These are phyloP conservation scores for Ostrea denselamellosa DNA, from an alignment of 1,140 invertebrate genomes.

Conservation along the genomic window DNA sequence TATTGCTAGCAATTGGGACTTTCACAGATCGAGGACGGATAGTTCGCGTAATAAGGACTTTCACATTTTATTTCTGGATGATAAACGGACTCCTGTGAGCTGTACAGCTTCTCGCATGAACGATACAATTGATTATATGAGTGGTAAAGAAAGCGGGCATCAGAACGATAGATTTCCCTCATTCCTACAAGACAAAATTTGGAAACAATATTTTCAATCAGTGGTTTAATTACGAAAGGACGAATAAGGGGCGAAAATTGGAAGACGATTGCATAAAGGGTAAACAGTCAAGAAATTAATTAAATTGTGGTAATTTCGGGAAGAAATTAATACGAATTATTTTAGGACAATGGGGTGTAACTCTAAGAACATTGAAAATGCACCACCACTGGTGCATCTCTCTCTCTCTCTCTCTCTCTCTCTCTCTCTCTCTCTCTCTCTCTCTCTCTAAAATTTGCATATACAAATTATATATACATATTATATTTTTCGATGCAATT, in stretches of 20 bases:
- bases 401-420: too few relatives aligned
- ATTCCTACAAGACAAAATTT: background rate
- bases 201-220: background rate
- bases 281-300: background rate
- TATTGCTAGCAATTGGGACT: background rate
- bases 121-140: conserved; percentile 20
- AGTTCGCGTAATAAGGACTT: background rate
- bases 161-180: conserved; percentile 6
- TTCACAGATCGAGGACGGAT: background rate
- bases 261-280: background rate
- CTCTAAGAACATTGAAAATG: background rate
- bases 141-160: conserved; percentile 13
- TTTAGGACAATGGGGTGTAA: background rate
- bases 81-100: background rate
- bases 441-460: background rate
- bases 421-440: background rate
- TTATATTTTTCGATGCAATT: background rate
- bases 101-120: conserved; percentile 15
- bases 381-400: background rate
- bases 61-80: background rate
- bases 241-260: too few relatives aligned
- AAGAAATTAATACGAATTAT: background rate
- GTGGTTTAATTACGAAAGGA: too few relatives aligned
- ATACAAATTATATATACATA: background rate
- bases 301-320: background rate